Evolutionary conservation across 2,113 vertebrate species (phyloP).

Genomic region (Platysteira castanea): DNA sequence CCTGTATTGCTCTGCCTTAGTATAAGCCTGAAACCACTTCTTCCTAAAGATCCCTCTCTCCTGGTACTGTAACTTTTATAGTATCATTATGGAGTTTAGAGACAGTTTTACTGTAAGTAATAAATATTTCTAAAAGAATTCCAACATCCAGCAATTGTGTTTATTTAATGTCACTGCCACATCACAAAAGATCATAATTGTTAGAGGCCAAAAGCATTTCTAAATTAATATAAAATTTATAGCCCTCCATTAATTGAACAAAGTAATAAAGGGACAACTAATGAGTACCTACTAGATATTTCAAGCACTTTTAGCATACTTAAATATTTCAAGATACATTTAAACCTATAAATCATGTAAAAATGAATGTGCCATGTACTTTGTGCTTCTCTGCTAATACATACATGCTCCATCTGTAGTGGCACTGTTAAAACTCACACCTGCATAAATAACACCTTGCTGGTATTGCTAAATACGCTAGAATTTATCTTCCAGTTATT

Average conservation of each 20-base stretch:
- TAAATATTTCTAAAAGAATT: neutral
- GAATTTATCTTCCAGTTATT: neutral
- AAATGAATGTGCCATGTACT: neutral
- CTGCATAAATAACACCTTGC: neutral
- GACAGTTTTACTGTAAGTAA: neutral
- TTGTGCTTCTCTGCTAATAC: neutral
- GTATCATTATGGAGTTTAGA: neutral
- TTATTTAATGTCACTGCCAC: slow-evolving; percentile 7
- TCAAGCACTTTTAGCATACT: neutral
- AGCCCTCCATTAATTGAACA: neutral
- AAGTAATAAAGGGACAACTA: slow-evolving; percentile 12
- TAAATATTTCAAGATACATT: neutral
- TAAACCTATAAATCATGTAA: neutral
- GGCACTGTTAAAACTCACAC: neutral
- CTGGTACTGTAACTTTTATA: neutral
- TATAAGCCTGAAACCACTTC: neutral
- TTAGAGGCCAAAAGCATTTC: slow-evolving; percentile 12
- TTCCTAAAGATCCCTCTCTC: neutral
- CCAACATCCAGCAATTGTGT: neutral
- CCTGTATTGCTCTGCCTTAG: neutral
- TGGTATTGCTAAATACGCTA: neutral
- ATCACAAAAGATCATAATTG: neutral
- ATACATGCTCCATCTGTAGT: neutral
- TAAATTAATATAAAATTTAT: slow-evolving; percentile 31
- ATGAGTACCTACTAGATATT: neutral